A percentile compares a stretch with the other conserved stretches of the same genome.
Evolutionary conservation across 2,888 invertebrate genomes (phyloP).

Genomic region (Barypeithes pellucidus): DNA sequence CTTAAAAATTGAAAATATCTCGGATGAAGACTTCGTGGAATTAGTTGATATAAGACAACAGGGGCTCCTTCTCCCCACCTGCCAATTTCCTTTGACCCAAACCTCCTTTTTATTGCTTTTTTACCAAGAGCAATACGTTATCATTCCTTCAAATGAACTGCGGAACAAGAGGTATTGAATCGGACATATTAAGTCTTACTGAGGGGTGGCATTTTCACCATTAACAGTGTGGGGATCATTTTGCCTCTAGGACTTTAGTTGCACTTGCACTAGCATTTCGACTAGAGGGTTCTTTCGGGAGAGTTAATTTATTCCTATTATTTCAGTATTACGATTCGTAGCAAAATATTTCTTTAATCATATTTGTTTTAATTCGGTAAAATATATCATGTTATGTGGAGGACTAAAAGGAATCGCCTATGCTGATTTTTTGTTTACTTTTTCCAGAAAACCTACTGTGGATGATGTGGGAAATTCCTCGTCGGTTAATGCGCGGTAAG

Average conservation of each 20-base stretch:
- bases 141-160: slow-evolving; percentile 60
- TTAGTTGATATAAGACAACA: too few relatives aligned
- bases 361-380: not conserved
- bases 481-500: slow-evolving; percentile 92
- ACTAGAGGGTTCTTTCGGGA: slow-evolving; percentile 40
- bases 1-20: too few relatives aligned
- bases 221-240: slow-evolving; percentile 47
- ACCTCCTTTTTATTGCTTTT: slow-evolving; percentile 26
- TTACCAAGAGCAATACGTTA: slow-evolving; percentile 56
- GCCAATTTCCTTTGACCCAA: not conserved
- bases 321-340: slow-evolving; percentile 2
- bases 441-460: slow-evolving; percentile 88
- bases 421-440: slow-evolving; percentile 72
- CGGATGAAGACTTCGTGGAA: too few relatives aligned
- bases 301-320: slow-evolving; percentile 10
- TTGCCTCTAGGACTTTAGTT: slow-evolving; percentile 61
- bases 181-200: slow-evolving; percentile 67
- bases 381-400: slow-evolving; percentile 64
- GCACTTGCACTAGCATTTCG: slow-evolving; percentile 58
- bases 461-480: slow-evolving; percentile 89
- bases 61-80: not conserved
- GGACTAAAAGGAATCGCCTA: slow-evolving; percentile 60
- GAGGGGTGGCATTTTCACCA: slow-evolving; percentile 61
- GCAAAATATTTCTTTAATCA: not conserved
- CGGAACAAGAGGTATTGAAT: slow-evolving; percentile 53